Conservation (phyloP, 53 echinoderm and acorn worm species). For the Antedon mediterranea region DNA sequence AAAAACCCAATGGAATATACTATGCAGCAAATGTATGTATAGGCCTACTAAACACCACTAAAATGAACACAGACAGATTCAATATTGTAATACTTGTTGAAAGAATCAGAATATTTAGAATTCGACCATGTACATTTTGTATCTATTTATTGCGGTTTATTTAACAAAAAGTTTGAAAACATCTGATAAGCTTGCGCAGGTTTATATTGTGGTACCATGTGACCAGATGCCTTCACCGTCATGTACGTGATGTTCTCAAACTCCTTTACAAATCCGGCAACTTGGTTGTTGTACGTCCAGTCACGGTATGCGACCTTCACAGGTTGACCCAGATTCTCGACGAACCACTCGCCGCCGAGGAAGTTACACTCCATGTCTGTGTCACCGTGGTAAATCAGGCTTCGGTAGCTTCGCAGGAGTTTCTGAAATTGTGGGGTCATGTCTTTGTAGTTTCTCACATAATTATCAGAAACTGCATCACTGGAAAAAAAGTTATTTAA, state of each 20-base stretch:
- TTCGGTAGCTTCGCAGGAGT: constrained; percentile 39
- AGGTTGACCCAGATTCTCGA: constrained; percentile 25
- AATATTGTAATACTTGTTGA: no score
- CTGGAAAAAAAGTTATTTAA: constrained; percentile 19
- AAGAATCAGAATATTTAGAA: no score
- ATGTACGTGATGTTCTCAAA: constrained; percentile 47
- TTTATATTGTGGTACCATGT: constrained; percentile 71
- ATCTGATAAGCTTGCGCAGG: constrained; percentile 69
- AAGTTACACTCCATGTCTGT: constrained; percentile 74
- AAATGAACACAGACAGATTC: no score
- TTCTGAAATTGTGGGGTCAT: constrained; percentile 36
- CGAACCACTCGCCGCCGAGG: constrained; percentile 58
- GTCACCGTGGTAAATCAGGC: constrained; percentile 73
- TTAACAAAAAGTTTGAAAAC: constrained; percentile 68
- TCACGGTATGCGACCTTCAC: constrained; percentile 20
- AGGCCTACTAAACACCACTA: no score
- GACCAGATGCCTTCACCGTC: constrained; percentile 89
- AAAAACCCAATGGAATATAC: no score
- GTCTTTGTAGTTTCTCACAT: constrained; percentile 34
- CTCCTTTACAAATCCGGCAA: constrained; percentile 78
- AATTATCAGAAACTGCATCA: constrained; percentile 22
- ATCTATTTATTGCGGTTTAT: constrained; percentile 23
- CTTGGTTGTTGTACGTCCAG: constrained; percentile 62
- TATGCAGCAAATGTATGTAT: no score
- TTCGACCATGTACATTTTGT: no score